Conservation (phyloP, 2,113 vertebrate genomes). For the Scopus umbretta region DNA sequence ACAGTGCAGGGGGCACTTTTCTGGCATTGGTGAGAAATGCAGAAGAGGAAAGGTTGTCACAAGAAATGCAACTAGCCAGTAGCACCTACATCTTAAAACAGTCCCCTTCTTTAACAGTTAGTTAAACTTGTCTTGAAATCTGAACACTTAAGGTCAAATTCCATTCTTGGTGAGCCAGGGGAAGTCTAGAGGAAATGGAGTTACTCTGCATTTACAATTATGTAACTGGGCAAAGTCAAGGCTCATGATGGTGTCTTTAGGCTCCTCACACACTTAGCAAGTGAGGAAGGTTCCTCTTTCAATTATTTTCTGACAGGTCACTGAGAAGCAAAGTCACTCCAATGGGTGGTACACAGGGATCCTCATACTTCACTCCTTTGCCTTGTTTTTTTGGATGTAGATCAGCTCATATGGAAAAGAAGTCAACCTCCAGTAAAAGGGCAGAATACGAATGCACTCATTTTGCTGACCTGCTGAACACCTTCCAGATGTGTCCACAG, state of each 20-base stretch:
- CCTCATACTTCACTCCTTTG: not conserved
- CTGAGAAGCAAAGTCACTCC: not conserved
- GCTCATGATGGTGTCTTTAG: not conserved
- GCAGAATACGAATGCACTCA: not conserved
- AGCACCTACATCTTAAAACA: not conserved
- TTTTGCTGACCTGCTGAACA: not conserved
- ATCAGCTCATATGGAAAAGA: not conserved
- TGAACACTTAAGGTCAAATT: not conserved
- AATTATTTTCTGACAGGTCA: not conserved
- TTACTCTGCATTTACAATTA: not conserved
- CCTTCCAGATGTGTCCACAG: not conserved
- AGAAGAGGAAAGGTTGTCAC: not conserved
- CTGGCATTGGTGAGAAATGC: not conserved
- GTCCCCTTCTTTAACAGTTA: not conserved
- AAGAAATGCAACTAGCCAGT: not conserved
- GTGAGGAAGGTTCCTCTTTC: not conserved
- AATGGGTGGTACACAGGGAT: rapidly evolving
- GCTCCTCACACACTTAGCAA: not conserved
- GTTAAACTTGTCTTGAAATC: not conserved
- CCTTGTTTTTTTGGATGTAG: not conserved
- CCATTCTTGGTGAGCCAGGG: not conserved
- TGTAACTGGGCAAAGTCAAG: not conserved
- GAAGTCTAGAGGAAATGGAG: not conserved
- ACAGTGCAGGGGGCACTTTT: not conserved
- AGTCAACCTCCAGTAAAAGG: not conserved